These are phyloP conservation scores for Vireo griseus DNA, from an alignment of 2,797 vertebrate species.

Conservation along the genomic window DNA sequence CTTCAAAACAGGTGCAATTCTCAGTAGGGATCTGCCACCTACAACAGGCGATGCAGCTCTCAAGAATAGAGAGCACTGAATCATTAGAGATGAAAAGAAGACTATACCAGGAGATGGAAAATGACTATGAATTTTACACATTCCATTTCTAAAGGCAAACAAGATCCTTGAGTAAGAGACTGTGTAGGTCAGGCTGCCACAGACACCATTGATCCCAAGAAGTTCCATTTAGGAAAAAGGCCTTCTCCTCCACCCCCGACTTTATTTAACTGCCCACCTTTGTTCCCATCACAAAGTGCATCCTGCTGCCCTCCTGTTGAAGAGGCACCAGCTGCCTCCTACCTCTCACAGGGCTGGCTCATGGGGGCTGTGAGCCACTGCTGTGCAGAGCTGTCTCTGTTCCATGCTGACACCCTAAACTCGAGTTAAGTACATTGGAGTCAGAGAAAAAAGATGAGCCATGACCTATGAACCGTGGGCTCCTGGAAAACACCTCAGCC, in stretches of 20 bases:
- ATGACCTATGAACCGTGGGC: fast-evolving
- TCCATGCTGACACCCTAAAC: fast-evolving
- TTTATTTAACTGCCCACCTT: no score
- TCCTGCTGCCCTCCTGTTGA: not conserved
- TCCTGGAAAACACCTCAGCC: not conserved
- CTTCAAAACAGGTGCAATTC: not conserved
- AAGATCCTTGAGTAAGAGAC: not conserved
- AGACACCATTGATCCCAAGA: fast-evolving
- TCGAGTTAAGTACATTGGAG: fast-evolving
- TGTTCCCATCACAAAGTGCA: fast-evolving
- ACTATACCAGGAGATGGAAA: not conserved
- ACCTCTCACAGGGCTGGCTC: fast-evolving
- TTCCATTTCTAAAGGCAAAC: not conserved
- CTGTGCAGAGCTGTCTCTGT: fast-evolving
- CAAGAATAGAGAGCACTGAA: not conserved
- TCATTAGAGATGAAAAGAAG: not conserved
- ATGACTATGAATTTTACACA: not conserved
- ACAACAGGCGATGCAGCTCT: not conserved
- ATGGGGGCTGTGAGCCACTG: not conserved
- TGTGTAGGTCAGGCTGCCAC: not conserved
- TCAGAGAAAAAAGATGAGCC: not conserved
- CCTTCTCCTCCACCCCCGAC: not conserved
- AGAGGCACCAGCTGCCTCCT: not conserved
- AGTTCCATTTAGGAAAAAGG: not conserved
- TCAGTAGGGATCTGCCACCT: not conserved